Evolutionary conservation across 1,140 invertebrate genomes (phyloP).

Genomic region (Hirudo medicinalis): DNA sequence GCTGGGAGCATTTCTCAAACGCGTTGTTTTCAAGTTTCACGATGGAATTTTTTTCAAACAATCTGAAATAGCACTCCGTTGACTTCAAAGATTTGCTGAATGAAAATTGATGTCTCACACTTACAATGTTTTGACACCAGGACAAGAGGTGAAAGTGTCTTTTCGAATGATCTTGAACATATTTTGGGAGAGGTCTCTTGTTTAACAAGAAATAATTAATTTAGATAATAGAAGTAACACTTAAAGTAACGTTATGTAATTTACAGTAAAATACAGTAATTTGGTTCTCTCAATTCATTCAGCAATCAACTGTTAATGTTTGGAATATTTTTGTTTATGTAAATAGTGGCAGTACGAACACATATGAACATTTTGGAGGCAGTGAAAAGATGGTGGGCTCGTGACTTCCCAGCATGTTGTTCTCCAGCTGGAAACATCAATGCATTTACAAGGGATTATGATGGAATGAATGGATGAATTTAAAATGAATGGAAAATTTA

Average conservation of each 20-base stretch:
- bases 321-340: too few species aligned
- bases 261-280: too few species aligned
- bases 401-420: not conserved
- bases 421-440: not conserved
- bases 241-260: too few species aligned
- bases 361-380: constrained; percentile 10
- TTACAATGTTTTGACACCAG: constrained; percentile 29
- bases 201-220: constrained; percentile 7
- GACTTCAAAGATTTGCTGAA: not conserved
- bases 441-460: too few species aligned
- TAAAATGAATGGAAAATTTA: not conserved
- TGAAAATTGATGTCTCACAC: constrained; percentile 23
- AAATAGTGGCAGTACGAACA: not conserved
- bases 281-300: too few species aligned
- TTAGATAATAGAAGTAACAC: too few species aligned
- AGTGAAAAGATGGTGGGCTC: not conserved
- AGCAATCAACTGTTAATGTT: too few species aligned
- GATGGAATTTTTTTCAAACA: constrained; percentile 23
- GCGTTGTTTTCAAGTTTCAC: constrained; percentile 13
- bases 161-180: constrained; percentile 24
- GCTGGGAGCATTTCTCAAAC: constrained; percentile 19
- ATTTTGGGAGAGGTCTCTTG: constrained; percentile 29
- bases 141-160: constrained; percentile 26
- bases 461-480: too few species aligned
- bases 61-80: constrained; percentile 18